These are phyloP conservation scores for Lateolabrax maculatus DNA, from an alignment of 2,797 vertebrate genomes.

Conservation along the genomic window DNA sequence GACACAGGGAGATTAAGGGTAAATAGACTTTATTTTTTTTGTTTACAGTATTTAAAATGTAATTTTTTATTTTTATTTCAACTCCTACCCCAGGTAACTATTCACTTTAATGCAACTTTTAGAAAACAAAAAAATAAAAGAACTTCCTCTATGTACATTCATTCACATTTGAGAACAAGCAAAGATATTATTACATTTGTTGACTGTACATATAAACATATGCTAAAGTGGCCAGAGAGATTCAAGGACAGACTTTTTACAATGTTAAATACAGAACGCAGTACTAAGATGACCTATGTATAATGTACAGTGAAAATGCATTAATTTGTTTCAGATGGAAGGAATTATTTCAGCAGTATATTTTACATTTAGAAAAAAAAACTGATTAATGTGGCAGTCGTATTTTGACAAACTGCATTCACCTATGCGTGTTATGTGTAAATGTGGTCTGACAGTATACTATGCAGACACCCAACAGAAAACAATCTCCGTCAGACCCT, in stretches of 20 bases:
- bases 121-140: conserved; percentile 72
- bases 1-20: conserved; percentile 33
- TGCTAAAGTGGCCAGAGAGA: conserved; percentile 74
- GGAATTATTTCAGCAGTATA: conserved; percentile 20
- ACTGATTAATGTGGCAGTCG: neutral
- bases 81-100: conserved; percentile 63
- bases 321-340: conserved; percentile 24
- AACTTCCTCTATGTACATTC: conserved; percentile 80
- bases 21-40: conserved; percentile 83
- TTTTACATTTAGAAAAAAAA: neutral
- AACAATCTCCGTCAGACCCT: conserved; percentile 5
- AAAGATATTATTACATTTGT: conserved; percentile 75
- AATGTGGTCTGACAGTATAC: conserved; percentile 26
- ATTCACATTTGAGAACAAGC: conserved; percentile 76
- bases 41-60: conserved; percentile 76
- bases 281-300: conserved; percentile 6
- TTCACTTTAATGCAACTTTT: conserved; percentile 74
- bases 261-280: conserved; percentile 63
- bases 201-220: conserved; percentile 84
- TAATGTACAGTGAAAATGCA: conserved; percentile 28
- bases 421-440: conserved; percentile 21
- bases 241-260: conserved; percentile 76
- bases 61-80: conserved; percentile 48
- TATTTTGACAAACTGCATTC: conserved; percentile 1
- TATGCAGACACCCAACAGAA: neutral